Conservation (phyloP, 2,797 vertebrate species). For the Chelonia mydas region DNA sequence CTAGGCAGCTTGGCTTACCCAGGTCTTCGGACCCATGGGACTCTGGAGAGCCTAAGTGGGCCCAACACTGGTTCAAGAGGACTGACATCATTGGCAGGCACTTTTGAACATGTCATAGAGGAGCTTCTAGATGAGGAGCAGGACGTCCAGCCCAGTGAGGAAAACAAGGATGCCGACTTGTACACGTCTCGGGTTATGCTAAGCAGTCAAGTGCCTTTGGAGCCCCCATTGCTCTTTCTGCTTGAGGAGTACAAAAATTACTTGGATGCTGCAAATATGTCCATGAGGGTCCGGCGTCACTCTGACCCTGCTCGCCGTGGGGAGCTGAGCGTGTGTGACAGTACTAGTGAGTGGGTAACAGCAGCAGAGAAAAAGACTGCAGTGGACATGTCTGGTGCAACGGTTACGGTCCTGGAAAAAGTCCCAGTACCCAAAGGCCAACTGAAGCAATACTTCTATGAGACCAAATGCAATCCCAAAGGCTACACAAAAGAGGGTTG, state of each 20-base stretch:
- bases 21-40: constrained; percentile 93
- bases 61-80: constrained; percentile 83
- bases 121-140: constrained; percentile 94
- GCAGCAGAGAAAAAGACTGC: constrained; percentile 99
- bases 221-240: constrained; percentile 98
- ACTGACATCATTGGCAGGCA: constrained; percentile 93
- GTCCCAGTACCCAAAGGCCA: constrained; percentile 98
- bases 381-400: constrained; percentile 99
- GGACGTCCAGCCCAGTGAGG: constrained; percentile 86
- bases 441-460: constrained; percentile 99
- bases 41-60: constrained; percentile 90
- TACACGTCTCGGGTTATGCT: constrained; percentile 98
- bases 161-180: constrained; percentile 95
- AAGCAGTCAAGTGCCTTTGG: constrained; percentile 99
- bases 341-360: constrained; percentile 99
- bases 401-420: constrained; percentile 98
- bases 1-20: constrained; percentile 96
- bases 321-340: constrained; percentile 99
- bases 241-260: constrained; percentile 99
- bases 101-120: constrained; percentile 98
- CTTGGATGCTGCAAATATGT: constrained; percentile 99
- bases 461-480: constrained; percentile 99
- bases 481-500: constrained; percentile 99
- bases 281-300: constrained; percentile 97
- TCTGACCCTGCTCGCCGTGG: constrained; percentile 96